Percentiles rank a stretch among this genome's conserved stretches.
Conservation (phyloP, 1,140 invertebrate species). For the Pachypeltis micranthus region DNA sequence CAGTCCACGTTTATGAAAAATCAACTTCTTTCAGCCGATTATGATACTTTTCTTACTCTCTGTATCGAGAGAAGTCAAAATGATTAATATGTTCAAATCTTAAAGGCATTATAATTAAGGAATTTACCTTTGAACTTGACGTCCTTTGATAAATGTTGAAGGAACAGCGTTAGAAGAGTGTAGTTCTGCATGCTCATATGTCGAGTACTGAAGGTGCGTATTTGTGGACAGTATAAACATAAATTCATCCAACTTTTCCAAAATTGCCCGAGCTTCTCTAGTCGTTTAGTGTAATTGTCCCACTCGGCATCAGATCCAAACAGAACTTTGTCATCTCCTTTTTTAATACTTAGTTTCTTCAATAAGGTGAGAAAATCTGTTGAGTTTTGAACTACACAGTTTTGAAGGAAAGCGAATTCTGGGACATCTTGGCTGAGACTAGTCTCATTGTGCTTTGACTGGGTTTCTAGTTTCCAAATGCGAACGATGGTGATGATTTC, state of each 20-base stretch:
- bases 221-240: slow-evolving; percentile 43
- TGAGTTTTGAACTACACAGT: slow-evolving; percentile 39
- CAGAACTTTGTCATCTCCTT: background rate
- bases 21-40: no score
- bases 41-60: no score
- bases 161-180: slow-evolving; percentile 34
- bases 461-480: slow-evolving; percentile 32
- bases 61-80: no score
- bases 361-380: slow-evolving; percentile 31
- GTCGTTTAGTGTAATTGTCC: slow-evolving; percentile 7
- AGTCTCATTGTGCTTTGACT: background rate
- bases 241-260: slow-evolving; percentile 47
- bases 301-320: background rate
- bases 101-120: no score
- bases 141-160: slow-evolving; percentile 31
- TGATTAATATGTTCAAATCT: no score
- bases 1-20: no score
- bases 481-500: slow-evolving; percentile 49
- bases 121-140: slow-evolving; percentile 9
- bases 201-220: slow-evolving; percentile 37
- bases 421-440: slow-evolving; percentile 27
- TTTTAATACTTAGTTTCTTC: slow-evolving; percentile 14
- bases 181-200: slow-evolving; percentile 27
- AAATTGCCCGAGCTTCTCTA: slow-evolving; percentile 31
- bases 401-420: slow-evolving; percentile 41